phyloP scores from a whole-genome alignment of 2,888 invertebrate species.

The Harmothoe impar region DNA sequence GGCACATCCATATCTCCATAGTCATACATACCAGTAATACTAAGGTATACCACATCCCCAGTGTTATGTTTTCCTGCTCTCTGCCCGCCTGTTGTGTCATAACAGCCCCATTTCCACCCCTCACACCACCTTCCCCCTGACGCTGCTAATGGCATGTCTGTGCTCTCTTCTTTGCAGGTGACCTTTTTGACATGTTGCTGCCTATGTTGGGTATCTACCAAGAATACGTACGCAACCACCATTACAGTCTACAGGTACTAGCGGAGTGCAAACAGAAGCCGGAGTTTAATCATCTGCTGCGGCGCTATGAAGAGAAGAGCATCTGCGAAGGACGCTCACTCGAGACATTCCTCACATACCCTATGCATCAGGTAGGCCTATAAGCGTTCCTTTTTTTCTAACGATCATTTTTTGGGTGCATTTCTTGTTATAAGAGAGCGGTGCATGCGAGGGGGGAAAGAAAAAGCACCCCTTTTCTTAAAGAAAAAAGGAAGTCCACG shows the following conservation, averaged over 20 bases:
- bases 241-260: slow-evolving; percentile 93
- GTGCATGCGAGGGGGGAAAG: no score
- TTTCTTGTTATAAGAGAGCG: no score
- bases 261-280: slow-evolving; percentile 95
- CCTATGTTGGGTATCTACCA: slow-evolving; percentile 97
- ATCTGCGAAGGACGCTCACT: slow-evolving; percentile 92
- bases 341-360: slow-evolving; percentile 95
- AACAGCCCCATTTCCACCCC: background rate
- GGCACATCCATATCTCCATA: background rate
- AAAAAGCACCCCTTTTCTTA: no score
- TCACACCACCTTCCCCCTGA: background rate
- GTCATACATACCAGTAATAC: slow-evolving; percentile 31
- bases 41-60: slow-evolving; percentile 11
- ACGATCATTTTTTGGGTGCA: no score
- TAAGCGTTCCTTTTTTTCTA: background rate
- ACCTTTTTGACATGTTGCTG: slow-evolving; percentile 95
- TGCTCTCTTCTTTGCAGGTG: slow-evolving; percentile 87
- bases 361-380: slow-evolving; percentile 93
- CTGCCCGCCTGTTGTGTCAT: background rate
- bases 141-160: background rate
- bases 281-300: slow-evolving; percentile 90
- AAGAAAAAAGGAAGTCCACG: no score
- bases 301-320: slow-evolving; percentile 92
- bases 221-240: slow-evolving; percentile 96
- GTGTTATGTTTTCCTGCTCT: background rate